These are phyloP conservation scores for Buathra laborator DNA, from an alignment of 2,888 invertebrate genomes.

Conservation along the genomic window DNA sequence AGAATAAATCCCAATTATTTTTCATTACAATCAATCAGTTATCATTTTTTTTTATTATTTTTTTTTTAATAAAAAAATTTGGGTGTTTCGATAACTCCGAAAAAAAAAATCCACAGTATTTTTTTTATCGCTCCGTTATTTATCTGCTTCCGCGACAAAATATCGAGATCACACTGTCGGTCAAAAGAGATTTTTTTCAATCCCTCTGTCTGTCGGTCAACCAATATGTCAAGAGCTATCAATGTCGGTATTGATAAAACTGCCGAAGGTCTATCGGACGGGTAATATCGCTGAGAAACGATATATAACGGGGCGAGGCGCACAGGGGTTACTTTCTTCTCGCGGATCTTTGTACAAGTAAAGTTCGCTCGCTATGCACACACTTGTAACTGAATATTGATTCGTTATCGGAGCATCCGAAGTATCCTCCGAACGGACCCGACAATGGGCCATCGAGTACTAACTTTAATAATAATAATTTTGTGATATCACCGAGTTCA, in stretches of 20 bases:
- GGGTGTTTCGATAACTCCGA: too few relatives aligned
- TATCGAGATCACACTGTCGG: background rate
- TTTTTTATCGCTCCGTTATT: slow-evolving; percentile 6
- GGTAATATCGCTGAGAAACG: slow-evolving; percentile 27
- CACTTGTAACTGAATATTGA: slow-evolving; percentile 55
- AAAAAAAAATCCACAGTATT: slow-evolving; percentile 6
- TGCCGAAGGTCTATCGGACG: slow-evolving; percentile 9
- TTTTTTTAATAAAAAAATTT: too few relatives aligned
- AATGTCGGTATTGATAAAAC: slow-evolving; percentile 41
- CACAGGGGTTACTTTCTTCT: background rate
- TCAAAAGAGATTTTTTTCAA: background rate
- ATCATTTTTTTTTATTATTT: too few relatives aligned
- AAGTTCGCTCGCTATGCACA: slow-evolving; percentile 30
- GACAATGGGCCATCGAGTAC: slow-evolving; percentile 34
- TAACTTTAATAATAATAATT: slow-evolving; percentile 59
- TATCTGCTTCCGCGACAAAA: background rate
- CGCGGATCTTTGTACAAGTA: slow-evolving; percentile 19
- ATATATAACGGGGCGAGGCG: slow-evolving; percentile 1
- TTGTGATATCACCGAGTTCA: slow-evolving; percentile 52
- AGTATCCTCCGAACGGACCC: slow-evolving; percentile 19
- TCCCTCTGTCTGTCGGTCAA: background rate
- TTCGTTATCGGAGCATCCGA: slow-evolving; percentile 53
- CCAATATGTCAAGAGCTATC: slow-evolving; percentile 28
- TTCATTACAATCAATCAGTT: too few relatives aligned
- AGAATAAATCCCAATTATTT: background rate